Conservation (phyloP, 2,888 invertebrate genomes). For the Slavum lentiscoides region DNA sequence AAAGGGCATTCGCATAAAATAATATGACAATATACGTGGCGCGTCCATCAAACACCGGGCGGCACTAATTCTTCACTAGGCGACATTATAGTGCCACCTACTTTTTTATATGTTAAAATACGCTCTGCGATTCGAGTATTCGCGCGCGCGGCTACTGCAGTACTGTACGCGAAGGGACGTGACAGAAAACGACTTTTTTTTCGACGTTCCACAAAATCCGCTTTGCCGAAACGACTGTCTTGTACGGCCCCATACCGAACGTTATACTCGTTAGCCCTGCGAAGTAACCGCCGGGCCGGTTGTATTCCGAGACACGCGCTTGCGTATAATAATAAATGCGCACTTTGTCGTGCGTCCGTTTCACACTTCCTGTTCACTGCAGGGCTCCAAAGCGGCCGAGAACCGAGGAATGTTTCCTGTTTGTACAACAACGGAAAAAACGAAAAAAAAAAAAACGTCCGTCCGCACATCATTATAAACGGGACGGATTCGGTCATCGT, state of each 20-base stretch:
- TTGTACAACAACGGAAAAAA: background rate
- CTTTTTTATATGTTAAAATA: too few relatives aligned
- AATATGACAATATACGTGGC: too few relatives aligned
- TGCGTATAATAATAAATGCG: background rate
- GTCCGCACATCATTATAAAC: constrained; percentile 37
- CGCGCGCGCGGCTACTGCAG: too few relatives aligned
- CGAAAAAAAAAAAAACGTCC: background rate
- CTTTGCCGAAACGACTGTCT: background rate
- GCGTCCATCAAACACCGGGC: too few relatives aligned
- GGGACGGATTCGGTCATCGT: constrained; percentile 40
- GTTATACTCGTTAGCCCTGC: constrained; percentile 24
- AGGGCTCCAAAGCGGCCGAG: too few relatives aligned
- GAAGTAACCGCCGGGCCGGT: constrained; percentile 9
- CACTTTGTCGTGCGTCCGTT: too few relatives aligned
- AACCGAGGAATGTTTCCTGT: background rate
- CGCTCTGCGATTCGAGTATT: too few relatives aligned
- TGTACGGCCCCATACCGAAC: background rate
- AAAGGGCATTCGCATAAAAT: too few relatives aligned
- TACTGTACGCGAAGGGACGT: too few relatives aligned
- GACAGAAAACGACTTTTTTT: background rate
- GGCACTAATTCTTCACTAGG: too few relatives aligned
- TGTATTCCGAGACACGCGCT: constrained; percentile 11
- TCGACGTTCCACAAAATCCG: background rate
- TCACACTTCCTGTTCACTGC: constrained; percentile 21
- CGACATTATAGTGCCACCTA: too few relatives aligned